A percentile compares a stretch with the other conserved stretches of the same genome.
phyloP scores from a whole-genome alignment of 1,140 invertebrate species.

The Atta texana region DNA sequence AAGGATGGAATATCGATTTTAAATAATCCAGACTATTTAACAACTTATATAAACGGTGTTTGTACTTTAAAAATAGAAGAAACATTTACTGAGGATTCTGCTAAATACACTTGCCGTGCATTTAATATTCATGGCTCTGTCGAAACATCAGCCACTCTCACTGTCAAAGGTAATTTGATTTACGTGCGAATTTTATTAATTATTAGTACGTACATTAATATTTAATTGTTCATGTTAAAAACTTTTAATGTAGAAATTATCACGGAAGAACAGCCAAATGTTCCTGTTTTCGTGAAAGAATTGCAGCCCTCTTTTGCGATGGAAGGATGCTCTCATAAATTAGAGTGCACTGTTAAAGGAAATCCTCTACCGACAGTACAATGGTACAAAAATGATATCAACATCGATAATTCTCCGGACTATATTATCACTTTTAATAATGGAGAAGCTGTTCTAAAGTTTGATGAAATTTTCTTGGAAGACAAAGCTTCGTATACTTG shows the following conservation, averaged over 20 bases:
- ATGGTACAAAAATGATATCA: conserved; percentile 92
- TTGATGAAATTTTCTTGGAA: conserved; percentile 87
- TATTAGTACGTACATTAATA: background rate
- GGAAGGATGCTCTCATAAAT: conserved; percentile 89
- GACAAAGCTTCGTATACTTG: conserved; percentile 90
- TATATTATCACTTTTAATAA: conserved; percentile 90
- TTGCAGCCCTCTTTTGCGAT: conserved; percentile 88
- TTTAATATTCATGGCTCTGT: conserved; percentile 90
- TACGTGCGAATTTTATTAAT: background rate
- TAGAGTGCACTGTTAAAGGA: conserved; percentile 91
- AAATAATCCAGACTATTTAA: conserved; percentile 90
- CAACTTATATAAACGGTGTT: conserved; percentile 86
- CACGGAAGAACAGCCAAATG: conserved; percentile 88
- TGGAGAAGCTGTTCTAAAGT: conserved; percentile 88
- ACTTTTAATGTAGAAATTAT: conserved; percentile 87
- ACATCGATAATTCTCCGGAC: conserved; percentile 91
- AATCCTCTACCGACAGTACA: conserved; percentile 92
- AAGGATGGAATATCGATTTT: conserved; percentile 90
- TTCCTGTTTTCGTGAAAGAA: conserved; percentile 89
- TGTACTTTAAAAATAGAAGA: conserved; percentile 92
- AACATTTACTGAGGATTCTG: conserved; percentile 94
- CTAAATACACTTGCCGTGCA: conserved; percentile 91
- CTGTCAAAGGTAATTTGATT: conserved; percentile 89
- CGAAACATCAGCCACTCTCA: conserved; percentile 91
- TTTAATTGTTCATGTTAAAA: background rate